Percentiles rank a stretch among this genome's conserved stretches.
Evolutionary conservation across 2,888 invertebrate genomes (phyloP).

Genomic region (Lithophane leautieri): DNA sequence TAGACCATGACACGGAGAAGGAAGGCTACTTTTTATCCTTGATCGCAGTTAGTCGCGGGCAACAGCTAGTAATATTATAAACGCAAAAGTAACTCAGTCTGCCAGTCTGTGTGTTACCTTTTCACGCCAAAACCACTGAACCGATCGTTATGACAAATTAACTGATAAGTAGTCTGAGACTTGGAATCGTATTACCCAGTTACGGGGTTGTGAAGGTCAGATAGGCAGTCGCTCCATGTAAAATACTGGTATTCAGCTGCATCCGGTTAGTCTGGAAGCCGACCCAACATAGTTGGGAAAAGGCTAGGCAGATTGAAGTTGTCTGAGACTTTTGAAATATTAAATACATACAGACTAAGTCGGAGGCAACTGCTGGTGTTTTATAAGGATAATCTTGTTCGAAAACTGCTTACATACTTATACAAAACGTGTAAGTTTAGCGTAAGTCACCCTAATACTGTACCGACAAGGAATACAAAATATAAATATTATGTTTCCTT

Average conservation of each 20-base stretch:
- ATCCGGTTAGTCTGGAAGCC: no score
- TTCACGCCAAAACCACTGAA: neutral
- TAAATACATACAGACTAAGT: neutral
- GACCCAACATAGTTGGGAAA: no score
- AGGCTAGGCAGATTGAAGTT: no score
- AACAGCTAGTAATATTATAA: neutral
- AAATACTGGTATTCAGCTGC: no score
- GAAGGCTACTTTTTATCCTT: neutral
- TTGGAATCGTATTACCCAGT: no score
- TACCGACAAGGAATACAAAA: conserved; percentile 25
- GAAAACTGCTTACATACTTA: conserved; percentile 18
- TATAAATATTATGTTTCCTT: no score
- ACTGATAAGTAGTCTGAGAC: neutral
- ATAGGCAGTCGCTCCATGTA: no score
- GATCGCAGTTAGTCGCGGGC: neutral
- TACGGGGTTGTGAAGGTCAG: no score
- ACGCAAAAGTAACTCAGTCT: neutral
- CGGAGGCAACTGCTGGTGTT: no score
- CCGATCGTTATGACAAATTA: neutral
- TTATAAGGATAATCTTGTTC: conserved; percentile 14
- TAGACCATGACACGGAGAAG: neutral
- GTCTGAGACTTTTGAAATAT: no score
- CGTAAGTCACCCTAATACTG: conserved; percentile 5
- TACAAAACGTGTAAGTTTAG: neutral
- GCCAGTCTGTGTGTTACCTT: neutral